Evolutionary conservation across 1,140 invertebrate species (phyloP), one percentile per base, ranked within the genome.

Genomic region (Trialeurodes vaporariorum): DNA sequence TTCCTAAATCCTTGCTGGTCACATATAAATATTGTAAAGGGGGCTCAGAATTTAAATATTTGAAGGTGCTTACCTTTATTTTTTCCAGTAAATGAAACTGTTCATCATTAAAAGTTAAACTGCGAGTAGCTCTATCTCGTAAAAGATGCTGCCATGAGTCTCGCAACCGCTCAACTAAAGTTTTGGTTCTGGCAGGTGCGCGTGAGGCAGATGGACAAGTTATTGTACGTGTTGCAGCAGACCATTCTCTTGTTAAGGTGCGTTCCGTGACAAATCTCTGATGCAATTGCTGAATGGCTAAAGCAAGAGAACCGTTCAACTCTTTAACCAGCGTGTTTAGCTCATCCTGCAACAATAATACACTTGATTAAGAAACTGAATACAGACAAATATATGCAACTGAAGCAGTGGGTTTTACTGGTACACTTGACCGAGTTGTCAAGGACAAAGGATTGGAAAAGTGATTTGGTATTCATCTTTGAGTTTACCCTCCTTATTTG

Each of bases 121-220:
- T 87, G 69, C 90, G 81, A 12, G 91, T 92, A 24, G 91, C 91
- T 72, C 92, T 83, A 81, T 96, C 92, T 59, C 92, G 81, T 26
- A 94, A 82, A 62, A 95, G 81, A 82, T 94, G 91, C 78, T 94
- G 92, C 93, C 93, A 96, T 0, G 92, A 93, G 72, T 94, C 92
- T 40, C 91, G 81, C 68, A 95, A 79, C 68, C 90, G 83, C 71
- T 89, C 86, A 0, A 92, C 88, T 63, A 91, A 82, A 27, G 90
- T 87, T 68, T 85, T 80, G 1, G 89, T 89, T 73, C 85, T 84
- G 65, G 86, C 84, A 66, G 87, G 84, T 23, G 90, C 84, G 69
- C 86, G 81, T 22, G 83, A 84, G 34, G 81, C 77, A 70, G 81
- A 82, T 2, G 89, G 88, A 76, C 88, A 90, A 62, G 82, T 82